Evolutionary conservation across 2,113 vertebrate genomes (phyloP), one percentile per base, ranked within the genome.

Genomic region (Felis catus): DNA sequence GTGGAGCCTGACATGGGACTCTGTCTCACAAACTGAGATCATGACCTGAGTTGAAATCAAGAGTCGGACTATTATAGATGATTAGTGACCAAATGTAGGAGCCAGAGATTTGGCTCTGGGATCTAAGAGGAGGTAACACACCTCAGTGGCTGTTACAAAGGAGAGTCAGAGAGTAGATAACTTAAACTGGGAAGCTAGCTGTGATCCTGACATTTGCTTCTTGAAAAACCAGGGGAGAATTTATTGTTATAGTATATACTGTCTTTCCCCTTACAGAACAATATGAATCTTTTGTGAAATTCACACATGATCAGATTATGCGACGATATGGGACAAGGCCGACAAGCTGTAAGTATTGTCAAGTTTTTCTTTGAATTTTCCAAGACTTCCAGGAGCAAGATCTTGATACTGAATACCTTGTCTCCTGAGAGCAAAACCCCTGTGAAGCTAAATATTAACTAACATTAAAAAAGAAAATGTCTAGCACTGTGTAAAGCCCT

Each of bases 271-370:
- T 98, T 98, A 71, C 98, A 99, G 99, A 99, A 99, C 99, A 99
- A 98, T 99, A 99, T 98, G 99, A 99, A 99, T 99, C 99, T 97
- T 99, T 99, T 99, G 99, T 99, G 99, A 99, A 99, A 99, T 99
- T 99, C 98, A 99, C 99, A 99, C 99, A 99, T 98, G 99, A 99
- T 98, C 99, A 99, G 99, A 99, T 99, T 97, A 99, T 99, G 99
- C 99, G 99, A 99, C 99, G 99, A 99, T 99, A 99, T 87, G 99
- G 99, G 48, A 99, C 99, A 97, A 99, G 99, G 97, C 99, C 99
- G 97, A 99, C 99, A 95, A 99, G 99, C 98, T 99, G 99, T 99
- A 97, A 99, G 99, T 99, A 94, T 82, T 97, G 81, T 73, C 41
- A 97, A 63, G 27, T 96, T 96, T 96, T 96, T 95, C 73, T 93